These are phyloP conservation scores for Cosmopolites sordidus DNA, from an alignment of 2,888 invertebrate genomes.

Conservation along the genomic window DNA sequence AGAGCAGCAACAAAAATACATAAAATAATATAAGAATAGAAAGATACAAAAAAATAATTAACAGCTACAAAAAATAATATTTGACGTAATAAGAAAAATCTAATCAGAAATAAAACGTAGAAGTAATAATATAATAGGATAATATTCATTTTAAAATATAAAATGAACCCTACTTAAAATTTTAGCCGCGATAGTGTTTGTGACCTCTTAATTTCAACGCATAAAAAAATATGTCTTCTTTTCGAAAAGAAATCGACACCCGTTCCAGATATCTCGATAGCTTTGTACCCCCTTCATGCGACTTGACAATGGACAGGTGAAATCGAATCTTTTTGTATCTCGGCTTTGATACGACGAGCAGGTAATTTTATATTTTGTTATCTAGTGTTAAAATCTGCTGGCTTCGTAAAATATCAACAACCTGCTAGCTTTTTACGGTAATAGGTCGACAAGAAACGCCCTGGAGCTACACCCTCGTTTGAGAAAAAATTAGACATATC, in stretches of 20 bases:
- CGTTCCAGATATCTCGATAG: constrained; percentile 20
- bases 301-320: constrained; percentile 46
- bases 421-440: constrained; percentile 36
- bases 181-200: no score
- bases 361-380: constrained; percentile 48
- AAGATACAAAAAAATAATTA: no score
- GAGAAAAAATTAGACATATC: constrained; percentile 15
- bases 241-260: constrained; percentile 26
- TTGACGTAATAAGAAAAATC: no score
- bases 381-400: constrained; percentile 48
- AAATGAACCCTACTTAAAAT: no score
- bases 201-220: no score
- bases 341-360: constrained; percentile 34
- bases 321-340: constrained; percentile 44
- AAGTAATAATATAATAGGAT: no score
- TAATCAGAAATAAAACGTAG: no score
- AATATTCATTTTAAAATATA: no score
- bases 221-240: constrained; percentile 1
- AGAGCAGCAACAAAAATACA: no score
- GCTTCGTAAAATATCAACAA: constrained; percentile 48
- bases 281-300: constrained; percentile 29
- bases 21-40: no score
- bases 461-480: constrained; percentile 15
- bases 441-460: constrained; percentile 3
- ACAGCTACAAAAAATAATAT: no score